phyloP scores from a whole-genome alignment of 2,888 invertebrate genomes.

The Fissipunctia ypsillon region DNA sequence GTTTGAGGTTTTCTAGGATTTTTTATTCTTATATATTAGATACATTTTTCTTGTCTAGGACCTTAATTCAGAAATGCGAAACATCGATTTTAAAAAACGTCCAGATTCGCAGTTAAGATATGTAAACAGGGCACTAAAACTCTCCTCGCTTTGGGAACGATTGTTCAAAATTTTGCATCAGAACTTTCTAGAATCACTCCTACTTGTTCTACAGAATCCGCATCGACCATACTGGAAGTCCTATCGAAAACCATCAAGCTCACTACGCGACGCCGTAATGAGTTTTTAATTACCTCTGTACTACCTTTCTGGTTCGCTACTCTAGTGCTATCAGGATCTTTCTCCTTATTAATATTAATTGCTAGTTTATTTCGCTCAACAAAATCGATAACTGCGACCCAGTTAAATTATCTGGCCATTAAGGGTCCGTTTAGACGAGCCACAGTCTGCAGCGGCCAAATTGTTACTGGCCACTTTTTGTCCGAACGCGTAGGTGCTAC shows the following conservation, averaged over 20 bases:
- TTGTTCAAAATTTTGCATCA: constrained; percentile 32
- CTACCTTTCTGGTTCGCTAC: constrained; percentile 47
- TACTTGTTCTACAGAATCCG: constrained; percentile 31
- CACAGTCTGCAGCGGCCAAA: neutral
- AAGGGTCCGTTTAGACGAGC: constrained; percentile 2
- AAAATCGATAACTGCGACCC: constrained; percentile 50
- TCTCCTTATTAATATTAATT: constrained; percentile 64
- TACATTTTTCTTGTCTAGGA: too few relatives aligned
- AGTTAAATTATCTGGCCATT: constrained; percentile 46
- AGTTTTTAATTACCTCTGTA: constrained; percentile 71
- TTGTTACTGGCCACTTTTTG: neutral
- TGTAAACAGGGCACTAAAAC: constrained; percentile 55
- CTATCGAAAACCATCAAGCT: constrained; percentile 44
- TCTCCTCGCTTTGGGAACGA: constrained; percentile 34
- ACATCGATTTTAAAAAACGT: constrained; percentile 38
- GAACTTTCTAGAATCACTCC: constrained; percentile 35
- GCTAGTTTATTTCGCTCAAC: constrained; percentile 49
- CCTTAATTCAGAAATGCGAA: constrained; percentile 36
- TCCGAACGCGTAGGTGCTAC: too few relatives aligned
- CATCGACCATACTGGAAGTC: constrained; percentile 17
- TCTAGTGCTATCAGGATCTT: constrained; percentile 44
- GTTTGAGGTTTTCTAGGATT: too few relatives aligned
- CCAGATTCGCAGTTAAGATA: constrained; percentile 54
- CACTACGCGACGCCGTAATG: constrained; percentile 62
- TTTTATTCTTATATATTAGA: too few relatives aligned